A percentile compares a stretch with the other conserved stretches of the same genome.
Conservation (phyloP, 2,888 invertebrate genomes). For the Arge pagana region DNA sequence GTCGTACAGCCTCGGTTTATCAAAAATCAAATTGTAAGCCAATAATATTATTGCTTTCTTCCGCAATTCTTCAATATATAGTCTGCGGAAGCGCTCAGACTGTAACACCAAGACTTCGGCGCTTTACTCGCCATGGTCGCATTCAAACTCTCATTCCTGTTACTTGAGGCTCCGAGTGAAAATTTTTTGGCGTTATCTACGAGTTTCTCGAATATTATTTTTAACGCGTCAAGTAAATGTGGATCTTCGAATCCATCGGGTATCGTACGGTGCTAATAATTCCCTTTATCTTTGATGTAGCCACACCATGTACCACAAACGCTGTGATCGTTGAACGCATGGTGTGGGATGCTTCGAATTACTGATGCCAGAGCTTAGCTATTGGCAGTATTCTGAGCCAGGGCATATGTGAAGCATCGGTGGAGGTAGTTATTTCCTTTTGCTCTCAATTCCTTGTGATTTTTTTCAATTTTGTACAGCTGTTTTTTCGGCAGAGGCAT, state of each 20-base stretch:
- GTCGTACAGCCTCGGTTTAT: conserved; percentile 12
- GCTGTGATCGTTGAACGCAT: neutral
- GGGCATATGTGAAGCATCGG: conserved; percentile 3
- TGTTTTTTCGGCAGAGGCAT: conserved; percentile 14
- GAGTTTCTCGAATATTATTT: neutral
- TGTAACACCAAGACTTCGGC: neutral
- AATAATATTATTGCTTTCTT: conserved; percentile 8
- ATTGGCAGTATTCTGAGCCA: neutral
- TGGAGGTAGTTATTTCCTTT: neutral
- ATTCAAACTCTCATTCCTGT: neutral
- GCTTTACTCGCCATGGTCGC: neutral
- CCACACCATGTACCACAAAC: neutral
- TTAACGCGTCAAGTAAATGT: neutral
- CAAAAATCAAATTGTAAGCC: conserved; percentile 23
- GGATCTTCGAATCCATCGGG: neutral
- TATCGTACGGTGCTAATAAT: neutral
- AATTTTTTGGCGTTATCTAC: neutral
- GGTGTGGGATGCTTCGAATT: neutral
- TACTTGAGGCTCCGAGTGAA: neutral
- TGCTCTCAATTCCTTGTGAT: conserved; percentile 4
- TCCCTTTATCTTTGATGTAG: neutral
- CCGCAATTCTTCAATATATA: conserved; percentile 11
- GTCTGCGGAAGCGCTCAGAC: neutral
- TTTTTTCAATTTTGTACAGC: conserved; percentile 8
- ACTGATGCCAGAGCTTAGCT: neutral